phyloP scores from a whole-genome alignment of 1,140 invertebrate genomes.

The Cydia splendana region DNA sequence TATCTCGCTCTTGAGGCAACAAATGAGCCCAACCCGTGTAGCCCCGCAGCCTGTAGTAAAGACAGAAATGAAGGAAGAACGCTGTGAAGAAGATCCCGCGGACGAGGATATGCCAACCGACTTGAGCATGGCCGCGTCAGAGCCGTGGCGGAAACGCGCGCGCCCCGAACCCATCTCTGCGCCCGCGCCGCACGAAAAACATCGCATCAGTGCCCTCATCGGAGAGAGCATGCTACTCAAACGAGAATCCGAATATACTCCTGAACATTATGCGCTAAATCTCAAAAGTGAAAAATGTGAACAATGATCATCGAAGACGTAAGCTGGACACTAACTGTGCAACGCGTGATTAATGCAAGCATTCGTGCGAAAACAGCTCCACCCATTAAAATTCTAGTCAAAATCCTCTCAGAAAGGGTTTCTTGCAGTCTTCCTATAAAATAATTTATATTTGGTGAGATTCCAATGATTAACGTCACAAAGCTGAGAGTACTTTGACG shows the following conservation, averaged over 20 bases:
- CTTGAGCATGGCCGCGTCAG: slow-evolving; percentile 82
- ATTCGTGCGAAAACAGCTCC: slow-evolving; percentile 57
- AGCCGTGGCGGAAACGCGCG: slow-evolving; percentile 74
- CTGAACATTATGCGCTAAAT: slow-evolving; percentile 73
- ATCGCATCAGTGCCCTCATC: slow-evolving; percentile 77
- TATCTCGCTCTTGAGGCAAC: slow-evolving; percentile 92
- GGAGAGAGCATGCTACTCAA: slow-evolving; percentile 76
- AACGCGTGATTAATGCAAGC: slow-evolving; percentile 48
- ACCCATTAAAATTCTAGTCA: slow-evolving; percentile 69
- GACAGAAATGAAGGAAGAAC: slow-evolving; percentile 81
- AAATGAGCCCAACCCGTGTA: slow-evolving; percentile 85
- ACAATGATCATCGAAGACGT: slow-evolving; percentile 67
- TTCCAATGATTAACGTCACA: slow-evolving; percentile 39
- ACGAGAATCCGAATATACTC: slow-evolving; percentile 71
- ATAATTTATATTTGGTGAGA: slow-evolving; percentile 45
- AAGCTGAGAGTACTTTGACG: slow-evolving; percentile 72
- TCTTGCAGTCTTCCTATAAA: slow-evolving; percentile 62
- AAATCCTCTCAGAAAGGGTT: slow-evolving; percentile 67
- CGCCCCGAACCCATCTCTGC: slow-evolving; percentile 58
- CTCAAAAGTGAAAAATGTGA: slow-evolving; percentile 79
- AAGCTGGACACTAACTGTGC: slow-evolving; percentile 53
- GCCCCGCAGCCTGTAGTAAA: slow-evolving; percentile 69
- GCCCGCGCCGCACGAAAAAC: slow-evolving; percentile 67
- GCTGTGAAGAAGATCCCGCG: slow-evolving; percentile 76
- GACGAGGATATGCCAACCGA: slow-evolving; percentile 85